Evolutionary conservation across 2,797 vertebrate species (phyloP).

Genomic region (Liparis tanakae): DNA sequence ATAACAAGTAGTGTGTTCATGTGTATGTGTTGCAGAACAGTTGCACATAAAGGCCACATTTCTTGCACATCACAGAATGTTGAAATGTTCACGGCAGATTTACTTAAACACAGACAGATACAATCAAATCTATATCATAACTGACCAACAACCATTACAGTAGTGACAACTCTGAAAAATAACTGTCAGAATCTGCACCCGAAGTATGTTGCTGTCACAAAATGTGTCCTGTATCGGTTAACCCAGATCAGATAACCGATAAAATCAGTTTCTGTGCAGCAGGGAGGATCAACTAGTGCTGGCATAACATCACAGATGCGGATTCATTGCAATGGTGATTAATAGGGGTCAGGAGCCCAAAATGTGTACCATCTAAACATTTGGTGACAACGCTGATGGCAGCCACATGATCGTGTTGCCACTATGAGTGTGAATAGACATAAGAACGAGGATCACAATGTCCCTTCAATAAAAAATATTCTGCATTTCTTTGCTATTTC

Average conservation of each 20-base stretch:
- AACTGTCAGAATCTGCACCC: not conserved
- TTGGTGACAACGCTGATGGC: not conserved
- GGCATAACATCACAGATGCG: conserved; percentile 43
- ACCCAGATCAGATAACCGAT: conserved; percentile 40
- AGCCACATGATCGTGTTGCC: not conserved
- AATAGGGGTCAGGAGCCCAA: conserved; percentile 8
- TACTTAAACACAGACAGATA: not conserved
- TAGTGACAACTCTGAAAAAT: not conserved
- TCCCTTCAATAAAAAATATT: not conserved
- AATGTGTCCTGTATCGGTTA: conserved; percentile 5
- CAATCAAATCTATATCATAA: not conserved
- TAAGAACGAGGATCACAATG: not conserved
- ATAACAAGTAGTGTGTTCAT: conserved; percentile 23
- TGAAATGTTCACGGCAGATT: not conserved
- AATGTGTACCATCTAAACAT: not conserved
- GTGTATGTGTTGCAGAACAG: conserved; percentile 16
- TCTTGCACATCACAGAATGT: not conserved
- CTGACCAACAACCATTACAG: not conserved
- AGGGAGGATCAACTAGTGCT: conserved; percentile 20
- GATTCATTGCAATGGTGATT: conserved; percentile 30
- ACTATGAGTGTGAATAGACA: conserved; percentile 7
- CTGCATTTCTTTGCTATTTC: not conserved
- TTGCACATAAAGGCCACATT: conserved; percentile 20
- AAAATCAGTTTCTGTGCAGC: conserved; percentile 27
- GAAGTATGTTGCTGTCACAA: conserved; percentile 33